Evolutionary conservation across 2,888 invertebrate genomes (phyloP).

Genomic region (Itoplectis maculator): DNA sequence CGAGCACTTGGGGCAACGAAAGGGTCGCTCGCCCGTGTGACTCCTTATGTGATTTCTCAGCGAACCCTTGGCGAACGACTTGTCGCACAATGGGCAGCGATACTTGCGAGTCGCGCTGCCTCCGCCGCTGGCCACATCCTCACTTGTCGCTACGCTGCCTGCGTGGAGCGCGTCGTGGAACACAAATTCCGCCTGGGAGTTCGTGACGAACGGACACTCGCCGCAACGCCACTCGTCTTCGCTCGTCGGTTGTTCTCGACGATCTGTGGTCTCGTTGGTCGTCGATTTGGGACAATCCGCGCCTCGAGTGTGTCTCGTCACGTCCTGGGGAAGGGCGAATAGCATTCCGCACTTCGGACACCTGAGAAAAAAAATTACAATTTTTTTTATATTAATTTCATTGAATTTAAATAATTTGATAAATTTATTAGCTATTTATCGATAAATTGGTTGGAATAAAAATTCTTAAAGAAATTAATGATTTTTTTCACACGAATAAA

Average conservation of each 20-base stretch:
- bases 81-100: slow-evolving; percentile 89
- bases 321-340: slow-evolving; percentile 90
- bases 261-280: too few species aligned
- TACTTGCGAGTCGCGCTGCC: slow-evolving; percentile 84
- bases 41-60: slow-evolving; percentile 89
- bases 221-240: slow-evolving; percentile 86
- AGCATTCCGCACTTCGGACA: slow-evolving; percentile 90
- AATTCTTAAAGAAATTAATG: too few species aligned
- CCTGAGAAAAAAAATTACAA: slow-evolving; percentile 82
- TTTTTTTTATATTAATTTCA: slow-evolving; percentile 12
- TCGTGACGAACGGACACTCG: slow-evolving; percentile 87
- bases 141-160: slow-evolving; percentile 82
- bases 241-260: slow-evolving; percentile 35
- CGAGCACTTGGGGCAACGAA: slow-evolving; percentile 87
- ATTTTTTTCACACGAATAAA: background rate
- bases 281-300: slow-evolving; percentile 85
- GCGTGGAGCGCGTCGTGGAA: slow-evolving; percentile 90
- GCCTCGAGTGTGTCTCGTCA: slow-evolving; percentile 89
- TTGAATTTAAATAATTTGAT: background rate
- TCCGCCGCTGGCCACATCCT: slow-evolving; percentile 76
- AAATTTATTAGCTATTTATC: too few species aligned
- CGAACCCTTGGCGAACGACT: slow-evolving; percentile 88
- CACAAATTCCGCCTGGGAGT: slow-evolving; percentile 89
- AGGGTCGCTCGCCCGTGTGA: slow-evolving; percentile 91
- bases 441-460: too few species aligned